phyloP scores from a whole-genome alignment of 92 coral and sea anemone genomes.

The Meandrina meandrites region DNA sequence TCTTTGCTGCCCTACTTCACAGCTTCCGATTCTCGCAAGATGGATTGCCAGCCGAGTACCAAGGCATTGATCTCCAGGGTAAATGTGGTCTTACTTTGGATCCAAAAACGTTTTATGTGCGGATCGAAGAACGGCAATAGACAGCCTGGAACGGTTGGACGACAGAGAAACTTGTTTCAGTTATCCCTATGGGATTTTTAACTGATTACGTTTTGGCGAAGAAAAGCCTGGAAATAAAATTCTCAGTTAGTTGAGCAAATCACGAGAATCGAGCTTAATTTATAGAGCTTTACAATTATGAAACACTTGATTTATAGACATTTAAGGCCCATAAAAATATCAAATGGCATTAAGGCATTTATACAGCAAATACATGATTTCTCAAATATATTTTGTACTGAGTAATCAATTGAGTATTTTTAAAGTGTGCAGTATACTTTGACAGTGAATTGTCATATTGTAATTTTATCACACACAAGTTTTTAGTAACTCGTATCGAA shows the following conservation, averaged over 20 bases:
- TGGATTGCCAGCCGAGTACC: slow-evolving; percentile 44
- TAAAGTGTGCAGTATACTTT: not conserved
- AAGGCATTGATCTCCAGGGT: slow-evolving; percentile 50
- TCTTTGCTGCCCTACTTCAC: slow-evolving; percentile 46
- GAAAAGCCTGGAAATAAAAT: not conserved
- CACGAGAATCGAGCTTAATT: not conserved
- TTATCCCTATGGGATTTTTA: not conserved
- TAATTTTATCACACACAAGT: not conserved
- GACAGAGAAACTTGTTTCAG: not conserved
- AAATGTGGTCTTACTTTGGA: slow-evolving; percentile 19
- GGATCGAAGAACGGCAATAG: slow-evolving; percentile 28
- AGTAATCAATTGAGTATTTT: not conserved
- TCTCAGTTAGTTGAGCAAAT: not conserved
- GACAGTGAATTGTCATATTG: not conserved
- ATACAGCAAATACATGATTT: not conserved
- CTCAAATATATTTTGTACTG: not conserved
- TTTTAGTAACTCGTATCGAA: not conserved
- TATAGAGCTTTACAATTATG: not conserved
- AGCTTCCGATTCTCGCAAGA: slow-evolving; percentile 49
- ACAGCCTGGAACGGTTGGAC: not conserved
- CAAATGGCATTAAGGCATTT: not conserved
- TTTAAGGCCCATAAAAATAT: too few relatives aligned
- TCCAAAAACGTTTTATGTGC: slow-evolving; percentile 33
- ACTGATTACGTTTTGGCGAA: not conserved
- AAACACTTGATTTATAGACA: too few relatives aligned